A percentile compares a stretch with the other conserved stretches of the same genome.
Evolutionary conservation across 2,797 vertebrate genomes (phyloP).

Genomic region (Ctenopoma multispine): DNA sequence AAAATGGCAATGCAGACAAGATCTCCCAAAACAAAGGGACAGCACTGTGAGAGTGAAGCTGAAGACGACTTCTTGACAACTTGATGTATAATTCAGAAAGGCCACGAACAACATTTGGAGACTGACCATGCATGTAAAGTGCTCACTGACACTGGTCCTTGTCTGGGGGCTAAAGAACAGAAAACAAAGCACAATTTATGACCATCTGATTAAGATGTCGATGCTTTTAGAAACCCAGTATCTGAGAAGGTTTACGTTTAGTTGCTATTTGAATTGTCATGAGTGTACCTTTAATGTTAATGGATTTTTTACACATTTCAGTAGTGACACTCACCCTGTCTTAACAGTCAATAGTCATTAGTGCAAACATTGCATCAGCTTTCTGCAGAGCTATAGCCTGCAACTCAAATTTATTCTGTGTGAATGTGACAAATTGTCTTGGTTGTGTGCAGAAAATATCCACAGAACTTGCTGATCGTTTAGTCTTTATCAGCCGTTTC

Average conservation of each 20-base stretch:
- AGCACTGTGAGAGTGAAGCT: conserved; percentile 29
- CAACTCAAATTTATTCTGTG: too few species aligned
- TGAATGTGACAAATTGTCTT: too few species aligned
- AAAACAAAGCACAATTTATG: conserved; percentile 12
- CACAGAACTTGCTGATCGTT: too few species aligned
- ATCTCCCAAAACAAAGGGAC: conserved; percentile 16
- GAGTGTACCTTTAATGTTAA: too few species aligned
- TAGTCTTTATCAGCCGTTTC: too few species aligned
- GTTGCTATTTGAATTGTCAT: conserved; percentile 6
- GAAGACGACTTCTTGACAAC: conserved; percentile 21
- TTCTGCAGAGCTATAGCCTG: too few species aligned
- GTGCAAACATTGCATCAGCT: too few species aligned
- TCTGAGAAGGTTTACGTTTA: conserved; percentile 8
- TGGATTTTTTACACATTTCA: neutral
- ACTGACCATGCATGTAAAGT: conserved; percentile 36
- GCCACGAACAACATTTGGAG: conserved; percentile 41
- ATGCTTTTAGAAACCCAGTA: neutral
- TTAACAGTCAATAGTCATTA: too few species aligned
- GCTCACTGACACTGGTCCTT: conserved; percentile 19
- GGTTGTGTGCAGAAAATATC: too few species aligned
- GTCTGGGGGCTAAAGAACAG: neutral
- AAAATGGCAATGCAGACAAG: neutral
- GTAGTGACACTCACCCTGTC: too few species aligned
- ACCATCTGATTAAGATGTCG: neutral
- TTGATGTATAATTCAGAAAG: conserved; percentile 67